These are phyloP conservation scores for Gymnocypris eckloni DNA, from an alignment of 2,797 vertebrate species.

Conservation along the genomic window DNA sequence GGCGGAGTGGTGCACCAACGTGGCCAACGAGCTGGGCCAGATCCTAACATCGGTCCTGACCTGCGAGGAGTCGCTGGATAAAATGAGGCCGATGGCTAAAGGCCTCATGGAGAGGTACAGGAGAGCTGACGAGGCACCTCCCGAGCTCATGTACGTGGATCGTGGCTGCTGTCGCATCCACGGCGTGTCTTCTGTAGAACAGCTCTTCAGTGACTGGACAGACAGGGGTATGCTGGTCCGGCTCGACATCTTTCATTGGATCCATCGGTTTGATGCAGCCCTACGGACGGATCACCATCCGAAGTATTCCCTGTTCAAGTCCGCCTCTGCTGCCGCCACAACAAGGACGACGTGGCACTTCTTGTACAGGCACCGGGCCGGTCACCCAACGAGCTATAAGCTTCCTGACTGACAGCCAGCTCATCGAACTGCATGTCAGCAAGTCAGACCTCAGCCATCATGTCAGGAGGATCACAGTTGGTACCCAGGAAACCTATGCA, in stretches of 20 bases:
- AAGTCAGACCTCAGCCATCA: not conserved
- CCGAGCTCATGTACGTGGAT: conserved; percentile 42
- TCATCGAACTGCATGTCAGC: not conserved
- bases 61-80: conserved; percentile 19
- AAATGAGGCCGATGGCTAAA: not conserved
- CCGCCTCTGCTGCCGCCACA: conserved; percentile 41
- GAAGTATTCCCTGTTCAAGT: conserved; percentile 43
- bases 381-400: too few species aligned
- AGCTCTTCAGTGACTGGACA: not conserved
- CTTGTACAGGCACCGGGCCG: not conserved
- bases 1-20: not conserved
- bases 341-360: conserved; percentile 29
- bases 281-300: conserved; percentile 39
- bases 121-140: not conserved
- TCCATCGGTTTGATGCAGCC: conserved; percentile 43
- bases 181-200: not conserved
- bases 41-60: conserved; percentile 31
- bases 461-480: not conserved
- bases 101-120: conserved; percentile 30
- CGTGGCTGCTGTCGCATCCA: not conserved
- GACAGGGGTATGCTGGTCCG: conserved; percentile 40
- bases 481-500: conserved; percentile 32
- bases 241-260: conserved; percentile 58
- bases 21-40: not conserved
- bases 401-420: not conserved